Percentiles rank a stretch among this genome's conserved stretches.
These are phyloP conservation scores for Chromobotia macracanthus DNA, from an alignment of 2,797 vertebrate species.

Conservation along the genomic window DNA sequence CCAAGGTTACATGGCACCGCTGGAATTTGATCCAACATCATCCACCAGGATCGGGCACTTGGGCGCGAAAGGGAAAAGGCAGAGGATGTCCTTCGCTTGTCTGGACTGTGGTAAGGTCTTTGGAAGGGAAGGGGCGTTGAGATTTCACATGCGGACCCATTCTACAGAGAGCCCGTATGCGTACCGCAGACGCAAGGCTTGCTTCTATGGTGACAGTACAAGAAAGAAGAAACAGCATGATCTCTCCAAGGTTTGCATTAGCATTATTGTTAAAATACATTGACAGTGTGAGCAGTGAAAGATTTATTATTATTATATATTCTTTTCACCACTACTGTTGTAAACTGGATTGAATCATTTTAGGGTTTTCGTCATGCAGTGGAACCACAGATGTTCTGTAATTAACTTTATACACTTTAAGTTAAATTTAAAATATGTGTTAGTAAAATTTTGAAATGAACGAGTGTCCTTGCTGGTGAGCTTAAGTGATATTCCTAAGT, in stretches of 20 bases:
- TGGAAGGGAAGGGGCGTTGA: conserved; percentile 48
- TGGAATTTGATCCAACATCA: conserved; percentile 55
- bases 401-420: too few relatives aligned
- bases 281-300: too few relatives aligned
- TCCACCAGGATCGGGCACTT: background rate
- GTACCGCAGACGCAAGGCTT: conserved; percentile 52
- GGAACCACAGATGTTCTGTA: too few relatives aligned
- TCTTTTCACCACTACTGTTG: too few relatives aligned
- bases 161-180: conserved; percentile 51
- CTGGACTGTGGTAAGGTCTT: conserved; percentile 60
- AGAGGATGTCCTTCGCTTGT: conserved; percentile 59
- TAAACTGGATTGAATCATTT: too few relatives aligned
- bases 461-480: too few relatives aligned
- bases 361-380: too few relatives aligned
- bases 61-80: conserved; percentile 32
- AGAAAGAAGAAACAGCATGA: conserved; percentile 43
- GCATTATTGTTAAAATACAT: too few relatives aligned
- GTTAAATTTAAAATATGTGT: too few relatives aligned
- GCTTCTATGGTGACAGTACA: conserved; percentile 53
- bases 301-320: too few relatives aligned
- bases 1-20: conserved; percentile 58
- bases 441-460: too few relatives aligned
- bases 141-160: conserved; percentile 57
- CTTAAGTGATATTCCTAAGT: too few relatives aligned
- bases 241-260: conserved; percentile 38